Conservation (phyloP, 2,797 vertebrate genomes). For the Sphenopsis melanotis region DNA sequence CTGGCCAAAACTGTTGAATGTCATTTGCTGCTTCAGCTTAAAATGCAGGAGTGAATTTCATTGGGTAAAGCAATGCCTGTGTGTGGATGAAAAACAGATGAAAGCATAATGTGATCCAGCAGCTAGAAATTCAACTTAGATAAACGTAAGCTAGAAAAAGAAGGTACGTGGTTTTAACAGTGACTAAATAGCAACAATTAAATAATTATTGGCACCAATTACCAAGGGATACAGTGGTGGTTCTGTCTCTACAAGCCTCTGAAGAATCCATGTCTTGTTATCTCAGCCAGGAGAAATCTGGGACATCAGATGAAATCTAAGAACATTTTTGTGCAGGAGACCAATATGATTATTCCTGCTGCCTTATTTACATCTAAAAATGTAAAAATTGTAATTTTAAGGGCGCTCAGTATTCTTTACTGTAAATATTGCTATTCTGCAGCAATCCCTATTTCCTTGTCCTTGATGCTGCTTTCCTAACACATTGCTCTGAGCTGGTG, state of each 20-base stretch:
- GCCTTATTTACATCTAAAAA: neutral
- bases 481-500: neutral
- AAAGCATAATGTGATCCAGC: neutral
- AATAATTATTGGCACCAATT: neutral
- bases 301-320: neutral
- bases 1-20: neutral
- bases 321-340: neutral
- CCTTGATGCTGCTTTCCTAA: neutral
- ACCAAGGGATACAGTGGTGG: neutral
- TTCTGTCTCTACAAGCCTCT: neutral
- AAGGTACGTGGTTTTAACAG: neutral
- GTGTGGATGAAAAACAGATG: constrained; percentile 27
- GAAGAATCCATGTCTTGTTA: neutral
- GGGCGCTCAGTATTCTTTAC: neutral
- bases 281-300: neutral
- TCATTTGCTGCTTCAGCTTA: neutral
- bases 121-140: neutral
- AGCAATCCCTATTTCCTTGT: neutral
- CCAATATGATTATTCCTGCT: neutral
- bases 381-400: neutral
- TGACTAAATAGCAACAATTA: neutral
- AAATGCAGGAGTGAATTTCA: neutral
- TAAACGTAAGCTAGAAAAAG: neutral
- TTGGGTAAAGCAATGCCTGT: neutral
- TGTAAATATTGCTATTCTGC: neutral